Base-by-base conservation (phyloP, 2,797 vertebrate genomes). In the Fistularia tabacaria region DNA sequence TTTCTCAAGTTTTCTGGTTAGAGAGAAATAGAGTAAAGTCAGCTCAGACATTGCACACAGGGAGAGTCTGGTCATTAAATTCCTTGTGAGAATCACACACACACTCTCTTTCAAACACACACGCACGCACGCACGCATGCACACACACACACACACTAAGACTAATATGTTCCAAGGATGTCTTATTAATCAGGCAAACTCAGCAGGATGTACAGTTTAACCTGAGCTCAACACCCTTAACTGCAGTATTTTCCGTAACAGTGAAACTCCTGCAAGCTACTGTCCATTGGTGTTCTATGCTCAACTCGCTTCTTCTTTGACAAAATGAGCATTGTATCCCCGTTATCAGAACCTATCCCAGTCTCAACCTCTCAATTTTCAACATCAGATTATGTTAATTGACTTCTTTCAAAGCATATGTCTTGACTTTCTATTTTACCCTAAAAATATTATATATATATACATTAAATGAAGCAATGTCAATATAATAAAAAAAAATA, bases 171-270 rank as follows among this genome's bases (percentile, higher is more conserved):
- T 83, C 79, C 75, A 81, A 73, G 37, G 66, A 69, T 77, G 69
- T 71, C 67, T 76, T 70, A 84, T 85, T 82, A 86, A 82, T 81
- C 65, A 74, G 70, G 64, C 76, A 57, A 69, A 75, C 70, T 84
- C 75, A 82, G 78, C 59, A 43, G 71, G 69, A 76, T 66, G 58
- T 67, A 51, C 52, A 74, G 57, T 59, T 74, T 56, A 65, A 39
- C 56, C 38, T 36, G 57, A 50, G 66, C 64, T 69, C 57, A 36
- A 15, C 59, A 59, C 36, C 48, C 57, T 71, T 63, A 71, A 81
- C 70, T 79, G 57, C 72, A 69, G 76, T 62, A 71, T 60, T 43
- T 49, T 68, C 64, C 67, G 62, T 64, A 62, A 77, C 66, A 66
- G 71, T 36, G n/a, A 51, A 66, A 58, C 59, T 57, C 69, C 73